Evolutionary conservation across 2,797 vertebrate species (phyloP), one percentile per base, ranked within the genome.

Genomic region (Merluccius polli): DNA sequence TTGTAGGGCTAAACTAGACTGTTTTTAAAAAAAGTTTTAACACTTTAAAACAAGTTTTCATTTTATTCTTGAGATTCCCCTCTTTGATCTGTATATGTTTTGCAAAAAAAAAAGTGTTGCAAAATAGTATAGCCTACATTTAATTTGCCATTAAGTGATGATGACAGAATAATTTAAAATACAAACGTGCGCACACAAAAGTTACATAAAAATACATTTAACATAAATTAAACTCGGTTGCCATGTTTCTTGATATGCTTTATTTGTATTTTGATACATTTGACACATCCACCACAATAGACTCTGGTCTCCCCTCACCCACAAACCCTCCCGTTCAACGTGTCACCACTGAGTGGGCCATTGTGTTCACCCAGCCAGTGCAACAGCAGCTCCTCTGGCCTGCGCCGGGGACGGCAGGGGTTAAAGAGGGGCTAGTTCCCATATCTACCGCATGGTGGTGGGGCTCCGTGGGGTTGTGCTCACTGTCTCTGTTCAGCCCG

Each of bases 381-480:
- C 38, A 13, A 48, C 44, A 21, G 5, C 15, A 10, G n/a, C n/a
- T 59, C 48, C 48, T 59, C 5, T n/a, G 3, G 41, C 7, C n/a
- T 21, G 21, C 33, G n/a, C n/a, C n/a, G 15, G 12, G 44, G n/a
- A 36, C 75, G 30, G 71, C n/a, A 35, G 33, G 33, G 33, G 33
- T 35, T 35, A 35, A 35, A 35, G 33, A 35, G 3, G 33, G 33
- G 3, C 33, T 35, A 52, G 10, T 86, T 82, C 83, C 72, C 44
- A 73, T 76, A 29, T 73, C 78, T 33, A 78, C 88, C 87, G 59
- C 90, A 76, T 2, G 90, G 88, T 24, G 89, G 85, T 8, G 52
- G 52, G 71, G 11, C 73, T 65, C 21, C 3, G 52, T 59, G 52
- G 8, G 38, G 12, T 33, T 2, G n/a, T 11, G 41, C 44, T 52